phyloP scores from a whole-genome alignment of 2,113 vertebrate genomes.

The Prochilodus magdalenae region DNA sequence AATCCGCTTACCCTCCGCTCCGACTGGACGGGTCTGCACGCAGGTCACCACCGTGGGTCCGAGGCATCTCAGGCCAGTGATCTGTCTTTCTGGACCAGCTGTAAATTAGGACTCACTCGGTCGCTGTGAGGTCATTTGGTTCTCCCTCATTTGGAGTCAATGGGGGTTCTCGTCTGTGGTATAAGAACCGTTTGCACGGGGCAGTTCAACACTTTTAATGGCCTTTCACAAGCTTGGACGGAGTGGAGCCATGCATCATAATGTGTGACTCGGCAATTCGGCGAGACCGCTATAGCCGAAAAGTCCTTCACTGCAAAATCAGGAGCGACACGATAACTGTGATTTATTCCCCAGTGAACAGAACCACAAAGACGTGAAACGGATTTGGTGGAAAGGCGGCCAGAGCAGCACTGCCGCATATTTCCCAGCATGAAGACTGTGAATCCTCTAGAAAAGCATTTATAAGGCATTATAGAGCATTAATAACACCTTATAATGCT shows the following conservation, averaged over 20 bases:
- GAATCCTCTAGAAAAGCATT: no score
- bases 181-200: conserved; percentile 18
- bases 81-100: conserved; percentile 5
- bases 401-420: no score
- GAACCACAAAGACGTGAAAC: background rate
- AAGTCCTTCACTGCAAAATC: conserved; percentile 4
- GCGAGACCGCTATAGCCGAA: background rate
- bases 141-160: conserved; percentile 41
- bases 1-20: background rate
- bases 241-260: background rate
- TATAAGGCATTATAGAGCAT: no score
- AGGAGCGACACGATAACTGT: background rate
- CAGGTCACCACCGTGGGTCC: background rate
- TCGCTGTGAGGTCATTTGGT: conserved; percentile 34
- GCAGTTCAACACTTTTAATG: conserved; percentile 26
- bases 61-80: background rate
- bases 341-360: background rate
- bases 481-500: no score
- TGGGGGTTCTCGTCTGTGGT: conserved; percentile 33
- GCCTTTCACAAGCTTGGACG: conserved; percentile 15
- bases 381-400: background rate
- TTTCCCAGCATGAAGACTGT: background rate
- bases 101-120: background rate
- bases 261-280: background rate
- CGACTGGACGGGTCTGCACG: background rate